Conservation (phyloP, 2,888 invertebrate species). For the Drosophila tripunctata region DNA sequence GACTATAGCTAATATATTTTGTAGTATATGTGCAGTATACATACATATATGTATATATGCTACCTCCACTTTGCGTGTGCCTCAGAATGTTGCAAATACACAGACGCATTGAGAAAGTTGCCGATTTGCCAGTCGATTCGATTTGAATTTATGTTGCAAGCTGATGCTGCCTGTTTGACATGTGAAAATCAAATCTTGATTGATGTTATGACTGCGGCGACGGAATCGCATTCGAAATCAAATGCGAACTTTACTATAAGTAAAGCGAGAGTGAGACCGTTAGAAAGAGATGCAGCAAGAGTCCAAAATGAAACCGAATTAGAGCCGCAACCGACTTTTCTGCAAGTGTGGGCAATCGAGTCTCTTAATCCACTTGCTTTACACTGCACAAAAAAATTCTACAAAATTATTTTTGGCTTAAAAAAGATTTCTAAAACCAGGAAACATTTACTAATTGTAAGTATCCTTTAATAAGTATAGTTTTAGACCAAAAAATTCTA, state of each 20-base stretch:
- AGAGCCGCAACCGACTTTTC: constrained; percentile 13
- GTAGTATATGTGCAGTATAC: neutral
- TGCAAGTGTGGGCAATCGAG: constrained; percentile 8
- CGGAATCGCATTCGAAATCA: constrained; percentile 56
- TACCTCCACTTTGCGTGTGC: constrained; percentile 19
- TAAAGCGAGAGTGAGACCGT: neutral
- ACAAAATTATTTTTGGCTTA: no score
- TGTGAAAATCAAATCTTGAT: constrained; percentile 79
- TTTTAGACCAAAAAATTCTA: neutral
- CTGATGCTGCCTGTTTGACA: constrained; percentile 57
- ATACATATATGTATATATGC: neutral
- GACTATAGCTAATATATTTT: constrained; percentile 12
- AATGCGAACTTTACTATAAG: neutral
- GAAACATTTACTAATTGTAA: no score
- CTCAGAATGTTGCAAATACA: constrained; percentile 60
- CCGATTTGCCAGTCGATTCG: constrained; percentile 44
- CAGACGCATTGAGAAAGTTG: constrained; percentile 55
- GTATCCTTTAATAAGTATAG: neutral
- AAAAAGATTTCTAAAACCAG: no score
- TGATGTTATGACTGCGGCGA: constrained; percentile 72
- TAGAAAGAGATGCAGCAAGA: neutral
- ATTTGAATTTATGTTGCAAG: constrained; percentile 73
- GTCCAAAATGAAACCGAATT: constrained; percentile 17
- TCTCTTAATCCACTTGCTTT: constrained; percentile 4
- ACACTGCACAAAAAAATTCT: neutral